A percentile compares a stretch with the other conserved stretches of the same genome.
Evolutionary conservation across 2,888 invertebrate species (phyloP).

Genomic region (Osmoderma eremita): DNA sequence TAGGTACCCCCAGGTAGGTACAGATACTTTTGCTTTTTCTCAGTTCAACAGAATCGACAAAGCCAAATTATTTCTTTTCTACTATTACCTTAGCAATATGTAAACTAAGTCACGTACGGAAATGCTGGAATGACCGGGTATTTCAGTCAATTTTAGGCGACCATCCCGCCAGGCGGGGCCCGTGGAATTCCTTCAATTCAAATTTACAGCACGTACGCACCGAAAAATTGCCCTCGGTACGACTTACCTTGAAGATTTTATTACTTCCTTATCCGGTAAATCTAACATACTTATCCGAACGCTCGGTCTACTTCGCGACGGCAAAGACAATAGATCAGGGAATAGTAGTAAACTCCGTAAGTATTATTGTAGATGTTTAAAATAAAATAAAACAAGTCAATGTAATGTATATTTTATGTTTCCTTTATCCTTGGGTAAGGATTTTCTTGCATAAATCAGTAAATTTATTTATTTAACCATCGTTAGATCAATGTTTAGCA

Average conservation of each 20-base stretch:
- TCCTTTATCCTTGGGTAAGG: too few species aligned
- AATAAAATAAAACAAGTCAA: too few species aligned
- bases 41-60: neutral
- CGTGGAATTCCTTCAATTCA: constrained; percentile 39
- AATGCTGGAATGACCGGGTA: constrained; percentile 51
- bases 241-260: constrained; percentile 31
- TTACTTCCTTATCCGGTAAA: constrained; percentile 27
- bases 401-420: too few species aligned
- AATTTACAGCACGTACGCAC: constrained; percentile 50
- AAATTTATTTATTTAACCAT: too few species aligned
- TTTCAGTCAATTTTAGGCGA: constrained; percentile 49
- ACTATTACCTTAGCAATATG: constrained; percentile 38
- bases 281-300: neutral
- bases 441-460: too few species aligned
- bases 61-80: constrained; percentile 44
- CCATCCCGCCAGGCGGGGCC: constrained; percentile 41
- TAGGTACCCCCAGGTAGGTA: too few species aligned
- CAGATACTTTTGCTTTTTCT: too few species aligned
- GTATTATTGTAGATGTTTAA: too few species aligned
- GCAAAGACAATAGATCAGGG: neutral
- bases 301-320: neutral
- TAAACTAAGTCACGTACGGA: constrained; percentile 45
- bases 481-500: constrained; percentile 6
- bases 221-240: constrained; percentile 50
- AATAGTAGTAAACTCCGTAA: neutral